Conservation (phyloP, 2,113 vertebrate species). For the Dinomys branickii region DNA sequence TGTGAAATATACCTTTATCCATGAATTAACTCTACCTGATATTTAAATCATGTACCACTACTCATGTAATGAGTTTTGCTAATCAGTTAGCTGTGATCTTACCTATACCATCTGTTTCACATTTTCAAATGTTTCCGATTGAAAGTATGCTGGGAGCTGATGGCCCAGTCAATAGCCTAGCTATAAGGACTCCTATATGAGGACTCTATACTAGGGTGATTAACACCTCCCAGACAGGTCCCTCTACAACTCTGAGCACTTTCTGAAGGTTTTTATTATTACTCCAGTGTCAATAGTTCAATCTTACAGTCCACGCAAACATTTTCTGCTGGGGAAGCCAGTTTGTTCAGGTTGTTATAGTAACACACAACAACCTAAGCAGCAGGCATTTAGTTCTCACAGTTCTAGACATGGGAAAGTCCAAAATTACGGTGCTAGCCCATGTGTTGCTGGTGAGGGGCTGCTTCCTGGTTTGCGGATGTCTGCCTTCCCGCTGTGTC, state of each 20-base stretch:
- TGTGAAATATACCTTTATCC: not conserved
- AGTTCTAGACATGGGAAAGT: not conserved
- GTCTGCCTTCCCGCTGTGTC: not conserved
- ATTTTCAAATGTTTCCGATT: not conserved
- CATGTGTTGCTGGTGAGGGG: not conserved
- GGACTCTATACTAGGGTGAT: not conserved
- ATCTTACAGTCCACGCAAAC: not conserved
- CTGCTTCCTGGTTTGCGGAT: not conserved
- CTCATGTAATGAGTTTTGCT: conserved; percentile 32
- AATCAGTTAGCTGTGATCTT: conserved; percentile 50
- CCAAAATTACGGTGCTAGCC: not conserved
- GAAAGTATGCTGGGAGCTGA: not conserved
- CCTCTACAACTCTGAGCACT: not conserved
- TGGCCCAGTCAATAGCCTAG: not conserved
- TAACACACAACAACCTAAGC: not conserved
- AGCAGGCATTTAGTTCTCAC: not conserved
- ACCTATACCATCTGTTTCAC: not conserved
- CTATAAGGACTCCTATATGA: no score
- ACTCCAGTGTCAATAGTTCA: not conserved
- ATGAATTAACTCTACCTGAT: conserved; percentile 33
- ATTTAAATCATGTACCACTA: conserved; percentile 53
- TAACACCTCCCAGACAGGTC: conserved; percentile 6
- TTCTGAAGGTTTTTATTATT: conserved; percentile 28
- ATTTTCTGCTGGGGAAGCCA: conserved; percentile 14
- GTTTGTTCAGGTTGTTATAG: not conserved